Percentiles rank a stretch among this genome's conserved stretches.
phyloP scores from a whole-genome alignment of 2,797 vertebrate genomes.

The Antennarius maculatus region DNA sequence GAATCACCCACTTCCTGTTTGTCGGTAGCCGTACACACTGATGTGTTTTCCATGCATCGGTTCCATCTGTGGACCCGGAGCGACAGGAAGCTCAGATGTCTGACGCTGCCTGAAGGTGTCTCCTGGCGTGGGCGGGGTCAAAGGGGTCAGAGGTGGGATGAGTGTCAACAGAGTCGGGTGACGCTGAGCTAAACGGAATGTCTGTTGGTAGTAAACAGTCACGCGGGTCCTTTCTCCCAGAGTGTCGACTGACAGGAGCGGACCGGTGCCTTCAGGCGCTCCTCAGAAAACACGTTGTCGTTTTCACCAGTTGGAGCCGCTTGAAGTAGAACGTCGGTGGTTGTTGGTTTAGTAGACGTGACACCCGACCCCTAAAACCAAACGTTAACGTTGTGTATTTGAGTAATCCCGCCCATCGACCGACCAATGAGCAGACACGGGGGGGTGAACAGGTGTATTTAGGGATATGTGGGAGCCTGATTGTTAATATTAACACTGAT shows the following conservation, averaged over 20 bases:
- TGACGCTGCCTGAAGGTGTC: not conserved
- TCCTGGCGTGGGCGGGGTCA: not conserved
- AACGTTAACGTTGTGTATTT: too few species aligned
- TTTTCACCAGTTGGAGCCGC: too few species aligned
- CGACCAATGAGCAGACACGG: too few species aligned
- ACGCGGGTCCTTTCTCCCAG: not conserved
- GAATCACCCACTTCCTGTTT: not conserved
- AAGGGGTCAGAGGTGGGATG: not conserved
- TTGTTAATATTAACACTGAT: too few species aligned
- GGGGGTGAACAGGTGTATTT: too few species aligned
- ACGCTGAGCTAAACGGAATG: not conserved
- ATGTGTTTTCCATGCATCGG: not conserved
- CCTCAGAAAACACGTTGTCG: not conserved
- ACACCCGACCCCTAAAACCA: too few species aligned
- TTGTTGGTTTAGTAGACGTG: too few species aligned
- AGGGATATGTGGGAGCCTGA: too few species aligned
- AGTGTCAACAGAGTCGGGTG: constrained; percentile 8
- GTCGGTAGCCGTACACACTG: not conserved
- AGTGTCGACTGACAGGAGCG: not conserved
- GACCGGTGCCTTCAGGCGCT: not conserved
- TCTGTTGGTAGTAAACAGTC: constrained; percentile 25
- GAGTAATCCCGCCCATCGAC: too few species aligned
- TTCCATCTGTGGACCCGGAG: not conserved
- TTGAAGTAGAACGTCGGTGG: too few species aligned
- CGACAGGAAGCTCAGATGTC: not conserved